Evolutionary conservation across 2,797 vertebrate species (phyloP).

Genomic region (Diplodus puntazzo): DNA sequence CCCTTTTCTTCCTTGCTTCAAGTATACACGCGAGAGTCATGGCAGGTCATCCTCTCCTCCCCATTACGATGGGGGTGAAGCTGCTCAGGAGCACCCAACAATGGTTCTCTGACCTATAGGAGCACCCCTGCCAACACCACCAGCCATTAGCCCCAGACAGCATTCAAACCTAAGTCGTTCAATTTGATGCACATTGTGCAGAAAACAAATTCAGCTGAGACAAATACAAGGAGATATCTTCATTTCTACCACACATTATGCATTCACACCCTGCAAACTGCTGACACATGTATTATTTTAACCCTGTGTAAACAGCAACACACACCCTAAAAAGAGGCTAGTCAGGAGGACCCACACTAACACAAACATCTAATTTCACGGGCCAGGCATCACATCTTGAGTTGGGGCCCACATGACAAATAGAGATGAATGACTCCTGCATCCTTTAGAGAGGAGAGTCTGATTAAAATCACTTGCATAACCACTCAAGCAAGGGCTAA

Average conservation of each 20-base stretch:
- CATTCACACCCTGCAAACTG: neutral
- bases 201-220: slow-evolving; percentile 18
- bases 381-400: neutral
- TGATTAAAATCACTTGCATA: neutral
- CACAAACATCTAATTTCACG: neutral
- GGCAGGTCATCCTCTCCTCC: slow-evolving; percentile 62
- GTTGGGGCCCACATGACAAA: slow-evolving; percentile 9
- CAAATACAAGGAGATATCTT: neutral
- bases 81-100: slow-evolving; percentile 53
- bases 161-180: slow-evolving; percentile 32
- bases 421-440: slow-evolving; percentile 6
- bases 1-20: slow-evolving; percentile 35
- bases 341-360: neutral
- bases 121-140: slow-evolving; percentile 9
- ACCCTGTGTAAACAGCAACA: neutral
- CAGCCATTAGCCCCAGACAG: slow-evolving; percentile 49
- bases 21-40: slow-evolving; percentile 41
- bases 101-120: slow-evolving; percentile 58
- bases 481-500: slow-evolving; percentile 10
- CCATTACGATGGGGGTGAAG: slow-evolving; percentile 38
- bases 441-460: neutral
- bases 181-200: slow-evolving; percentile 20
- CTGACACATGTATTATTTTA: neutral
- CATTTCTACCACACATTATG: neutral
- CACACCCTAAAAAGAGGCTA: neutral